Conservation (phyloP, 2,888 invertebrate genomes). For the Mylabris sibirica region DNA sequence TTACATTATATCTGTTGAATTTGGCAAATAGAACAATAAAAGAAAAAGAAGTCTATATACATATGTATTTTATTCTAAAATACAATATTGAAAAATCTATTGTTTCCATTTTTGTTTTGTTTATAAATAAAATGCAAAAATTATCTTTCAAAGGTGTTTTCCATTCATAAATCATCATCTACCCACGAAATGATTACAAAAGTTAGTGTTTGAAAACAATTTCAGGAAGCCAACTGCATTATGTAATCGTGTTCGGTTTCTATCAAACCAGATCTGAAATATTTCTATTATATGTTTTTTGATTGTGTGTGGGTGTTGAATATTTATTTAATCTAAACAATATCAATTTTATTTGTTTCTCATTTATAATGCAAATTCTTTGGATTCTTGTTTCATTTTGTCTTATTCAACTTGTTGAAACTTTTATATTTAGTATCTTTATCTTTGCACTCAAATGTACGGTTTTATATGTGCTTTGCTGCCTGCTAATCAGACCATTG, state of each 20-base stretch:
- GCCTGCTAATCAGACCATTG: neutral
- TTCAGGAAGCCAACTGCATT: neutral
- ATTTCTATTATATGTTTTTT: neutral
- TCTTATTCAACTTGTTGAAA: conserved; percentile 11
- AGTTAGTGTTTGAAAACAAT: neutral
- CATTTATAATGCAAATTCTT: neutral
- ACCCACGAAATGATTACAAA: neutral
- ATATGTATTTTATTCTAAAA: neutral
- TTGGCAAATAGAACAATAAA: neutral
- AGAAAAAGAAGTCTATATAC: neutral
- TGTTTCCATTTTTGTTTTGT: neutral
- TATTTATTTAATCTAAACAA: neutral
- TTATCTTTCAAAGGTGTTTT: neutral
- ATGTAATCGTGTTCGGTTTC: neutral
- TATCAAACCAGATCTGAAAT: neutral
- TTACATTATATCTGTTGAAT: neutral
- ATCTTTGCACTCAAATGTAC: neutral
- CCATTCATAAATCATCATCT: neutral
- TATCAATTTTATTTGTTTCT: neutral
- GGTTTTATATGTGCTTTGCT: neutral
- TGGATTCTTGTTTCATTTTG: neutral
- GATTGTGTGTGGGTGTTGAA: neutral
- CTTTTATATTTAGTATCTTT: neutral
- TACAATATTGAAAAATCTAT: neutral
- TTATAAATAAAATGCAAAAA: neutral